Base-by-base conservation (phyloP, 2,113 vertebrate species). In the Oxyruncus cristatus region DNA sequence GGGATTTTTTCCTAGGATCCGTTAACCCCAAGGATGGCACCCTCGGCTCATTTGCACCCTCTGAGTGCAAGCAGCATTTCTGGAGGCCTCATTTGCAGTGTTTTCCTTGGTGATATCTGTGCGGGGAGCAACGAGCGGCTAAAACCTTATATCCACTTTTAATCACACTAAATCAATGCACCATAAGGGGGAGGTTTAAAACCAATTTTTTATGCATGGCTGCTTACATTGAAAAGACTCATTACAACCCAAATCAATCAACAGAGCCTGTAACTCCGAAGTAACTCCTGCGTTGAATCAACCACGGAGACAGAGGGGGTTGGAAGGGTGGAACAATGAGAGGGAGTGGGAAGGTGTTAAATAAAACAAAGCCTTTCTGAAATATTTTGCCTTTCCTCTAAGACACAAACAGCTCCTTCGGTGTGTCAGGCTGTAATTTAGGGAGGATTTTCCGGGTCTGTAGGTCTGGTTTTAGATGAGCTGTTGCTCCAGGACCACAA, bases 241-340 rank as follows among this genome's bases (percentile, higher is more conserved):
- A 52, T 95, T 92, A 78, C 56, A 71, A 73, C 70, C 84, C 42
- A 79, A 55, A 86, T 94, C 80, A 58, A 94, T 97, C 97, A 95
- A 72, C 91, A 41, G 24, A 53, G 71, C 78, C 96, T 84, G 72
- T 66, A 96, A 86, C 88, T 85, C 73, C 44, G 13, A 73, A 93
- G 84, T 39, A 81, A 70, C 84, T 95, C 93, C 81, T 15, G 88
- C 81, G 49, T 84, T 67, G 41, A 74, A 89, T 96, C 94, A 52
- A 71, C 90, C 73, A 35, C 5, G 84, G 72, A 91, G 88, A 62
- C 33, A 50, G 56, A 56, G 24, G 24, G 11, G 15, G n/a, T n/a
- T 46, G 52, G 28, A 58, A 74, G 52, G 78, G 23, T 9, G 24
- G 67, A 71, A 49, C 28, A 53, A 7, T 9, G 59, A 49, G 89